These are phyloP conservation scores for Anoplophora glabripennis DNA, from an alignment of 1,140 invertebrate genomes.

Conservation along the genomic window DNA sequence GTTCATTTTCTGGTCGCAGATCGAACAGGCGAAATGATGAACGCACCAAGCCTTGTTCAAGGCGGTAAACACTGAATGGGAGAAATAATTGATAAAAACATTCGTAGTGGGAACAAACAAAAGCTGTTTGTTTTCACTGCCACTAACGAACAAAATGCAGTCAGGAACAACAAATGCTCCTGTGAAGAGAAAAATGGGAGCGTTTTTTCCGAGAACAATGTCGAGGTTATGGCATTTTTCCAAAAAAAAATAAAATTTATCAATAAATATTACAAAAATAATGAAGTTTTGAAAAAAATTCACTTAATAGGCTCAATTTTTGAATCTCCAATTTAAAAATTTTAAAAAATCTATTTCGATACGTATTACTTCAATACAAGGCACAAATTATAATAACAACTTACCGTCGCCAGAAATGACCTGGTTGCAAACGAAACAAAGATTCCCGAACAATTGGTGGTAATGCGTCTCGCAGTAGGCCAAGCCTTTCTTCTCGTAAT, in stretches of 20 bases:
- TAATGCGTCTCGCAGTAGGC: slow-evolving; percentile 99
- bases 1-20: slow-evolving; percentile 96
- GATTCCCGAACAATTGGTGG: slow-evolving; percentile 97
- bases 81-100: slow-evolving; percentile 5
- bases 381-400: slow-evolving; percentile 30
- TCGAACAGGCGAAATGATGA: slow-evolving; percentile 97
- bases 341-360: no score
- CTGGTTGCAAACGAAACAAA: slow-evolving; percentile 98
- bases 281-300: no score
- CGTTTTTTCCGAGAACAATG: no score
- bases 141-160: no score
- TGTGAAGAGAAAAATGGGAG: no score
- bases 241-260: no score
- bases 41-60: slow-evolving; percentile 99
- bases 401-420: slow-evolving; percentile 96
- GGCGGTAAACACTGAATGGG: slow-evolving; percentile 88
- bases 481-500: slow-evolving; percentile 98
- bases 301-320: no score
- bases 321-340: no score
- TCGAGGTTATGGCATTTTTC: no score
- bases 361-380: no score
- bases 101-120: not conserved
- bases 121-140: not conserved
- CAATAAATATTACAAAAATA: no score
- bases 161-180: no score